Base-by-base conservation (phyloP, 2,113 vertebrate species). In the rat (Rattus norvegicus) region DNA sequence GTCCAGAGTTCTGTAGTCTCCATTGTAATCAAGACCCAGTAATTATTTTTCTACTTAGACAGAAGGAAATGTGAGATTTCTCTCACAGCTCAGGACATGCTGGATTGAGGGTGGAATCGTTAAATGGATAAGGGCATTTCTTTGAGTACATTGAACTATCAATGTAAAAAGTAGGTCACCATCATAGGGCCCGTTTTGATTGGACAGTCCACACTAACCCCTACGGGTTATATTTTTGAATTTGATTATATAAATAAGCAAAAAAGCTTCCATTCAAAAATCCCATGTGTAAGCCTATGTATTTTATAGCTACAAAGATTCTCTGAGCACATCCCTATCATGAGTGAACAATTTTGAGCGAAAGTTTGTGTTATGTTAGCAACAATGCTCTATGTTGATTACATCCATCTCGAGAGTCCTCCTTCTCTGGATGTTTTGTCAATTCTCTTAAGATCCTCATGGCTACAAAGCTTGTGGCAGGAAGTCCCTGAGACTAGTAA, bases 11-110 rank as follows among this genome's bases (percentile, higher is more conserved):
- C 61, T 93, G 8, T 43, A 63, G 79, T 61, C 92, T 70, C 11
- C 33, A 24, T 36, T 76, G 17, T 93, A 92, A 77, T 59, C 73
- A 94, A 95, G 61, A 97, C 88, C 94, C 89, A 94, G 67, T 84
- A 94, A 92, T 92, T 96, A 92, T 92, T 88, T 95, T 93, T 65
- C 56, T 79, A 75, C 63, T 54, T 87, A 88, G 73, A 69, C 3
- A 47, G 77, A 86, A 94, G 63, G 54, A 92, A 83, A 77, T 52
- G 11, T 26, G 24, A 94, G 36, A 28, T 80, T 92, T 96, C 69
- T 80, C 92, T 72, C 73, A 91, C 90, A 54, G 30, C 16, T 59
- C 54, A 10, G 63, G 67, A 83, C 33, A 33, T 73, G 61, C 36
- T 52, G 65, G 65, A 70, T n/a, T 70, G 12, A 20, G 70, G 33